Evolutionary conservation across 1,140 invertebrate genomes (phyloP).

Genomic region (Penaeus chinensis): DNA sequence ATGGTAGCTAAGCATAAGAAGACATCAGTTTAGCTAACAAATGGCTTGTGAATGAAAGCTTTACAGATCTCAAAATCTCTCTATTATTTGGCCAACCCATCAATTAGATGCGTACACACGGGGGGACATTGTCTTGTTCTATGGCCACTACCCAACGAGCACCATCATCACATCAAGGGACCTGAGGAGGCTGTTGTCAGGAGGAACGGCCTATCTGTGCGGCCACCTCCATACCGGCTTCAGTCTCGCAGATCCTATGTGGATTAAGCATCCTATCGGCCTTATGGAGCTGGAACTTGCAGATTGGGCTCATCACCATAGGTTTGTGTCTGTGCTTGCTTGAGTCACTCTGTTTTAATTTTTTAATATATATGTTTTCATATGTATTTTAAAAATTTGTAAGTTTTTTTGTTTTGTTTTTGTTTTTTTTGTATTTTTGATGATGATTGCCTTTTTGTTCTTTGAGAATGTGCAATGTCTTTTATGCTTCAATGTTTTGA

Average conservation of each 20-base stretch:
- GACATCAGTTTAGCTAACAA: too few relatives aligned
- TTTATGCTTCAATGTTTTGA: too few relatives aligned
- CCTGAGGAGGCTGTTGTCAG: conserved; percentile 21
- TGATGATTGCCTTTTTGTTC: too few relatives aligned
- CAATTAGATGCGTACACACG: conserved; percentile 23
- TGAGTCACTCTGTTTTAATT: background rate
- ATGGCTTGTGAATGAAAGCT: background rate
- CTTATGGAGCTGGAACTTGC: conserved; percentile 51
- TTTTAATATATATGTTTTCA: background rate
- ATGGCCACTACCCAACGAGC: conserved; percentile 51
- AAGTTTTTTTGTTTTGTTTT: too few relatives aligned
- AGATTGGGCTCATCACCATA: conserved; percentile 48
- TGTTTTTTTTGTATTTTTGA: too few relatives aligned
- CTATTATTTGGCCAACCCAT: too few relatives aligned
- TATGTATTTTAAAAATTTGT: background rate
- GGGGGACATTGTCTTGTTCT: conserved; percentile 44
- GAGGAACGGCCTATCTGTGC: conserved; percentile 42
- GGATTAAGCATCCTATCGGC: conserved; percentile 40
- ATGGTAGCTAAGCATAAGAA: too few relatives aligned
- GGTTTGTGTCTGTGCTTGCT: background rate
- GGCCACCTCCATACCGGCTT: conserved; percentile 48
- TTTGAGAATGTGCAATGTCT: too few relatives aligned
- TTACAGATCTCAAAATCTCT: background rate
- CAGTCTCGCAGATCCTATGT: conserved; percentile 42
- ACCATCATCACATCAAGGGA: conserved; percentile 44